phyloP scores from a whole-genome alignment of 2,888 invertebrate species.

The Dysmachus trigonus region DNA sequence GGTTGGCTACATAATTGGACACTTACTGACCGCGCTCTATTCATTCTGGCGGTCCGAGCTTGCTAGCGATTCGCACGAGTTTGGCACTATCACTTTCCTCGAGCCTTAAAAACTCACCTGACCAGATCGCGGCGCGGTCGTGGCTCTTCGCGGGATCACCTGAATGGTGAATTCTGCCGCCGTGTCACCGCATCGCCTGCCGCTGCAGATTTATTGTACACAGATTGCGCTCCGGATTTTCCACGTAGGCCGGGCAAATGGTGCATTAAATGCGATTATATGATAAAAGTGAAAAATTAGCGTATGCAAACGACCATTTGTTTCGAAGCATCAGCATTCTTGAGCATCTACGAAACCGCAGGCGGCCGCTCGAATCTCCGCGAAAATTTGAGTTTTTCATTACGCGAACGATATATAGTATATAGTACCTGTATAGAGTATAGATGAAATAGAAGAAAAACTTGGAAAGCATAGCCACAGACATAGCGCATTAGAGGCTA shows the following conservation, averaged over 20 bases:
- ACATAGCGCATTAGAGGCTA: background rate
- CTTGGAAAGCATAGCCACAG: background rate
- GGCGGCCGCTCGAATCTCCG: background rate
- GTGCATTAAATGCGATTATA: background rate
- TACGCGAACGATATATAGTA: background rate
- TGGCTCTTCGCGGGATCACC: background rate
- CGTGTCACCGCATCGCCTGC: too few relatives aligned
- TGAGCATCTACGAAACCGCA: background rate
- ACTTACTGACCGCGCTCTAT: background rate
- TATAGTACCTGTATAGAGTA: too few relatives aligned
- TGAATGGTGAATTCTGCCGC: slow-evolving; percentile 7
- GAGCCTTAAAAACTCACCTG: background rate
- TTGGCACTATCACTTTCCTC: slow-evolving; percentile 35
- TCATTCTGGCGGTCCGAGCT: background rate
- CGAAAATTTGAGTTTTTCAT: background rate
- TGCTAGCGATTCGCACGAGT: background rate
- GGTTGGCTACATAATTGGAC: background rate
- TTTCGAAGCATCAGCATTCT: background rate
- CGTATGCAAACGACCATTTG: background rate
- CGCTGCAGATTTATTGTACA: background rate
- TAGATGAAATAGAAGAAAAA: background rate
- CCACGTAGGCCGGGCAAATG: background rate
- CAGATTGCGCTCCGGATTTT: background rate
- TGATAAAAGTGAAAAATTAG: background rate
- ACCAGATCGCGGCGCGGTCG: background rate